Evolutionary conservation across 2,888 invertebrate species (phyloP).

Genomic region (Acanthosepion pharaonis): DNA sequence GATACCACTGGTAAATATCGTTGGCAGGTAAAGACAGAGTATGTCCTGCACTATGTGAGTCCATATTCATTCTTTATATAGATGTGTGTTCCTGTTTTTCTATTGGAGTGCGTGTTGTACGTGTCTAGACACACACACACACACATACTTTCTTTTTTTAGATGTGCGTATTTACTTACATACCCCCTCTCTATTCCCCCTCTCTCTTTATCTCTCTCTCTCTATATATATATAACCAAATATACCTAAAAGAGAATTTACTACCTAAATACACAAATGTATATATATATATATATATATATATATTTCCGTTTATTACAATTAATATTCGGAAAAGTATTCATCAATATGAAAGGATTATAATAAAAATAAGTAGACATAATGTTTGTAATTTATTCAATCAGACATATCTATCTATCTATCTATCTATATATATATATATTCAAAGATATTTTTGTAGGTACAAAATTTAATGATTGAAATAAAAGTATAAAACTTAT

Average conservation of each 20-base stretch:
- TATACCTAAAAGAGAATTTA: background rate
- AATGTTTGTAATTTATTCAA: no score
- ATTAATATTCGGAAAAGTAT: no score
- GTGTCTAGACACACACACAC: background rate
- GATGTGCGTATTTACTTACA: no score
- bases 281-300: conserved; percentile 41
- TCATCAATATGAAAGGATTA: no score
- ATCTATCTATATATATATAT: no score
- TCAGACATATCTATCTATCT: no score
- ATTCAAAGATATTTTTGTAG: no score
- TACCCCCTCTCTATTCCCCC: no score
- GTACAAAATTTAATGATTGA: no score
- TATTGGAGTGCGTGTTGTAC: background rate
- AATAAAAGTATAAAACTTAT: no score
- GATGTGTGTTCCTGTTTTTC: background rate
- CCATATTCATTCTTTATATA: background rate
- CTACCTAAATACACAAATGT: background rate
- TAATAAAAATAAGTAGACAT: no score
- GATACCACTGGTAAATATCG: conserved; percentile 2
- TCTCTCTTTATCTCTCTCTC: background rate
- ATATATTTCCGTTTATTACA: background rate
- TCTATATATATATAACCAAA: background rate
- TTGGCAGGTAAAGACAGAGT: background rate
- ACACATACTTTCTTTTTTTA: background rate
- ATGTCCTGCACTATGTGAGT: background rate